A percentile compares a stretch with the other conserved stretches of the same genome.
These are phyloP conservation scores for Ovis canadensis DNA, from an alignment of 2,113 vertebrate species.

Conservation along the genomic window DNA sequence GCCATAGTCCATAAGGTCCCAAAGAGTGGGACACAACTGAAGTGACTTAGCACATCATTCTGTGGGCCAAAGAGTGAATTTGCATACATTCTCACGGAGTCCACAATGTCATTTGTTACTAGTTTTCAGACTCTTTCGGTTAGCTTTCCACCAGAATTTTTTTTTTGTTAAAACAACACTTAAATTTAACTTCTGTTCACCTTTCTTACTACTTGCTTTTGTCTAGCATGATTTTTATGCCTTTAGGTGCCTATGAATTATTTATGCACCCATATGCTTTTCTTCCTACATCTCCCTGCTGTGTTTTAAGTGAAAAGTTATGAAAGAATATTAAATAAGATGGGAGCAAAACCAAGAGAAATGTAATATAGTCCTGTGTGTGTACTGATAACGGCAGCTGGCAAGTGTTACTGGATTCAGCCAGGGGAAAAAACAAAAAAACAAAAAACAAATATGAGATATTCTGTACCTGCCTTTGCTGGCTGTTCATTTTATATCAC, in stretches of 20 bases:
- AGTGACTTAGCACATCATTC: background rate
- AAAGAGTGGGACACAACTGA: background rate
- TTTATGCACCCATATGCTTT: constrained; percentile 58
- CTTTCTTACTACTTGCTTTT: constrained; percentile 63
- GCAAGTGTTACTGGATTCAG: background rate
- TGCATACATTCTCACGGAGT: background rate
- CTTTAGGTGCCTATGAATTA: constrained; percentile 70
- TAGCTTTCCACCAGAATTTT: constrained; percentile 20
- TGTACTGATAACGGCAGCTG: background rate
- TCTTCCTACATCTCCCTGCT: constrained; percentile 53
- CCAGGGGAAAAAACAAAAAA: background rate
- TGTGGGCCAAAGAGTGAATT: background rate
- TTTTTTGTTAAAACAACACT: background rate
- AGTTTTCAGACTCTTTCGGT: constrained; percentile 17
- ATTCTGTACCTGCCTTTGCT: background rate
- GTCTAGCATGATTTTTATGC: constrained; percentile 53
- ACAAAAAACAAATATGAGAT: background rate
- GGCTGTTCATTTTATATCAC: constrained; percentile 2
- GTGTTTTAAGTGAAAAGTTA: constrained; percentile 66
- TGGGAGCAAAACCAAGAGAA: constrained; percentile 49
- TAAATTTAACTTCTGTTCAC: constrained; percentile 69
- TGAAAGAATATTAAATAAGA: constrained; percentile 66
- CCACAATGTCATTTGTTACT: background rate
- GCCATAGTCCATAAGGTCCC: background rate
- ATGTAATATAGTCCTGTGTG: constrained; percentile 18